Percentiles rank a stretch among this genome's conserved stretches.
Evolutionary conservation across 2,888 invertebrate species (phyloP).

Genomic region (Drosophila anomalipes): DNA sequence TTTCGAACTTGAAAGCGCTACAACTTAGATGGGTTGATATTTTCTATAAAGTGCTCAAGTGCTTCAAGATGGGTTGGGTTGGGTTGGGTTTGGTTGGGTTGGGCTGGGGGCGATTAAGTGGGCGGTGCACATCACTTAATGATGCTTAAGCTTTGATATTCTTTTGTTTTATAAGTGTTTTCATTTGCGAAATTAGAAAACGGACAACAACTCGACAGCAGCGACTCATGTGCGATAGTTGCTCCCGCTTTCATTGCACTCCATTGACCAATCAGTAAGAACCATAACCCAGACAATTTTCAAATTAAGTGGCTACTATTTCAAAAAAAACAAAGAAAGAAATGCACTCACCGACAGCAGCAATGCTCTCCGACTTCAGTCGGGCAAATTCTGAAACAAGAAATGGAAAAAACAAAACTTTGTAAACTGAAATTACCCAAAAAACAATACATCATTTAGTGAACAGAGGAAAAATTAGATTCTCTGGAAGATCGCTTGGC

Average conservation of each 20-base stretch:
- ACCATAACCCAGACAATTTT: background rate
- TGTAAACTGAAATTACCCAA: background rate
- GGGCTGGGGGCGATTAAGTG: background rate
- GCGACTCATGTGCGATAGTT: background rate
- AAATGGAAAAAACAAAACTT: background rate
- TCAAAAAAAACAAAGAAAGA: background rate
- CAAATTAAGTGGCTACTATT: background rate
- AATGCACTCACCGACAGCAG: background rate
- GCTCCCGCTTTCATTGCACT: background rate
- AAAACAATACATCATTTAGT: background rate
- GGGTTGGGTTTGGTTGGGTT: background rate
- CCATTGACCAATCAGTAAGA: background rate
- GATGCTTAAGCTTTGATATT: conserved; percentile 15
- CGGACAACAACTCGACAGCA: background rate
- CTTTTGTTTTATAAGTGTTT: conserved; percentile 11
- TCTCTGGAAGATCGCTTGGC: background rate
- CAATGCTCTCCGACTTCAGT: background rate
- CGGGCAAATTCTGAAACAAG: background rate
- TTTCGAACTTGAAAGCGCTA: conserved; percentile 42
- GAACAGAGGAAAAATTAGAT: background rate
- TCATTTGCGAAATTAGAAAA: background rate
- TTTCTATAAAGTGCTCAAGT: conserved; percentile 29
- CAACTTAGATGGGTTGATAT: conserved; percentile 18
- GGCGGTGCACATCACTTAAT: conserved; percentile 30
- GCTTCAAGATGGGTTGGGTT: background rate